Percentiles rank a stretch among this genome's conserved stretches.
Conservation (phyloP, 2,113 vertebrate genomes). For the Felis catus region DNA sequence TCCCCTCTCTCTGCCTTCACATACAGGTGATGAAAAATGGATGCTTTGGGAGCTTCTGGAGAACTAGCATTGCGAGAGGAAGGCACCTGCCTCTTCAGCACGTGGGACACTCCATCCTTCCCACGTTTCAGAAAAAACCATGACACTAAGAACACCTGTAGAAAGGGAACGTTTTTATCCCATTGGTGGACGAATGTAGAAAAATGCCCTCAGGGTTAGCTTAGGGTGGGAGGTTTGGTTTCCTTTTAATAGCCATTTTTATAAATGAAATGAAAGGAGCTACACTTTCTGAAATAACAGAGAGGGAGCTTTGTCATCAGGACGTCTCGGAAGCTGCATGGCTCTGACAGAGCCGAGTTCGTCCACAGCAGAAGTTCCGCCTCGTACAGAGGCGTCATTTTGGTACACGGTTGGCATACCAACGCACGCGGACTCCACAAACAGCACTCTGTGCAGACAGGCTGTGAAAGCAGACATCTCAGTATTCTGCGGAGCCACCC, state of each 20-base stretch:
- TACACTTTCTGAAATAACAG: not conserved
- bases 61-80: not conserved
- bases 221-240: not conserved
- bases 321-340: not conserved
- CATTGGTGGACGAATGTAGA: not conserved
- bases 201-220: not conserved
- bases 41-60: not conserved
- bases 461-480: conserved; percentile 49
- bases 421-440: not conserved
- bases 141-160: not conserved
- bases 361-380: rapidly evolving
- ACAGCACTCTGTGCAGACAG: not conserved
- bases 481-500: conserved; percentile 10
- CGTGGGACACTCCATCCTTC: not conserved
- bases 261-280: conserved; percentile 10
- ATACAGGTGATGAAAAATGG: not conserved
- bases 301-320: not conserved
- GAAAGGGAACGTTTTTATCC: not conserved
- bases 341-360: not conserved
- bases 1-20: not conserved
- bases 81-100: not conserved
- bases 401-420: not conserved
- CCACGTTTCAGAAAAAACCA: not conserved
- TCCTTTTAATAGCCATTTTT: conserved; percentile 2
- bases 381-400: not conserved